Evolutionary conservation across 2,113 vertebrate genomes (phyloP).

Genomic region (Halcyon malimbica): DNA sequence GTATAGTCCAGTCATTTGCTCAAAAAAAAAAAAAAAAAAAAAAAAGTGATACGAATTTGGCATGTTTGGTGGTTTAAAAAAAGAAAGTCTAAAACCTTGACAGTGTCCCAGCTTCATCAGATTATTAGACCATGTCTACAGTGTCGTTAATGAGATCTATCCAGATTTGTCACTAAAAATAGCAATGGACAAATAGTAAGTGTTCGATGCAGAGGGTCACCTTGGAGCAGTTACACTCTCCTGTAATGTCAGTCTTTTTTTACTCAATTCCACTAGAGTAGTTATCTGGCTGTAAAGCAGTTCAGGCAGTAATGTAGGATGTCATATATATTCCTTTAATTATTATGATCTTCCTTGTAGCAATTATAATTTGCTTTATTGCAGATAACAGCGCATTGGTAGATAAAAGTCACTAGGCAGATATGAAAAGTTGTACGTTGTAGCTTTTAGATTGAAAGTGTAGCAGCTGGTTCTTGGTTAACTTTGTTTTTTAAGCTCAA

Average conservation of each 20-base stretch:
- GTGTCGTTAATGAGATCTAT: constrained; percentile 34
- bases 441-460: not conserved
- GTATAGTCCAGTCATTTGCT: not conserved
- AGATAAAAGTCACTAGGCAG: constrained; percentile 66
- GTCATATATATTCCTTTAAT: constrained; percentile 72
- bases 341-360: constrained; percentile 65
- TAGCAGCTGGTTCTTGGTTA: not conserved
- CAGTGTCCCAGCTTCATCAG: constrained; percentile 40
- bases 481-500: constrained; percentile 3
- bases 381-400: constrained; percentile 57
- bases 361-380: constrained; percentile 74
- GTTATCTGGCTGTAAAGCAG: constrained; percentile 60
- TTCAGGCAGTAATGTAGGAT: constrained; percentile 55
- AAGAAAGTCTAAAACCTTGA: not conserved
- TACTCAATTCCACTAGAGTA: constrained; percentile 24
- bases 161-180: constrained; percentile 60
- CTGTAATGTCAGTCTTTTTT: constrained; percentile 49
- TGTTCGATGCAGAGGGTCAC: constrained; percentile 16
- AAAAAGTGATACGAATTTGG: not conserved
- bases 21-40: not conserved
- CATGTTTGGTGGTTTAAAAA: constrained; percentile 6
- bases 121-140: constrained; percentile 15
- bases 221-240: constrained; percentile 16
- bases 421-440: not conserved
- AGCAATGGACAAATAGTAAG: constrained; percentile 9